Percentiles rank a stretch among this genome's conserved stretches.
These are phyloP conservation scores for Alexandromys oeconomus DNA, from an alignment of 2,797 vertebrate genomes.

Conservation along the genomic window DNA sequence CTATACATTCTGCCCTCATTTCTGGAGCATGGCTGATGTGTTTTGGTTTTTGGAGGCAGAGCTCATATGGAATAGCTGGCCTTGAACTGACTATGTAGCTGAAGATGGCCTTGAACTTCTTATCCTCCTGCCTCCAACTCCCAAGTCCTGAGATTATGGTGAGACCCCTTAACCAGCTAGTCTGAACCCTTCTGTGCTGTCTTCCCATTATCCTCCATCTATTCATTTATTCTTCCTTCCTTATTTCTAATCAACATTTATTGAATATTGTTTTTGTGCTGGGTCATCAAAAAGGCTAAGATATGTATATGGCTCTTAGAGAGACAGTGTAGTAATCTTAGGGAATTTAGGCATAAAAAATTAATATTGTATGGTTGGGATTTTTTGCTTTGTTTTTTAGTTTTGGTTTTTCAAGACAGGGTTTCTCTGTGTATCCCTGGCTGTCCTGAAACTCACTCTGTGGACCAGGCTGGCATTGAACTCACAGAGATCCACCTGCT, in stretches of 20 bases:
- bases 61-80: background rate
- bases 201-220: background rate
- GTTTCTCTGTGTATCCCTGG: background rate
- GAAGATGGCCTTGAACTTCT: background rate
- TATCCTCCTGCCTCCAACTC: background rate
- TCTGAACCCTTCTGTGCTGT: background rate
- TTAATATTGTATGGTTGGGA: background rate
- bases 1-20: constrained; percentile 2
- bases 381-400: background rate
- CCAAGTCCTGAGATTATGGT: background rate
- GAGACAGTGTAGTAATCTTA: background rate
- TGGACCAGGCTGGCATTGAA: background rate
- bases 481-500: background rate
- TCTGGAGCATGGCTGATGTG: background rate
- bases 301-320: background rate
- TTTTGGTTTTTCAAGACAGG: background rate
- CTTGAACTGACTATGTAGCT: background rate
- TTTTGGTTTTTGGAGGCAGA: background rate
- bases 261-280: background rate
- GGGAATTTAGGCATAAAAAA: background rate
- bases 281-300: background rate
- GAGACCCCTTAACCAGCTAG: background rate
- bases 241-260: background rate
- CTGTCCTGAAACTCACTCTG: background rate
- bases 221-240: background rate